phyloP scores from a whole-genome alignment of 2,888 invertebrate species.

The Ferdinandea cuprea region DNA sequence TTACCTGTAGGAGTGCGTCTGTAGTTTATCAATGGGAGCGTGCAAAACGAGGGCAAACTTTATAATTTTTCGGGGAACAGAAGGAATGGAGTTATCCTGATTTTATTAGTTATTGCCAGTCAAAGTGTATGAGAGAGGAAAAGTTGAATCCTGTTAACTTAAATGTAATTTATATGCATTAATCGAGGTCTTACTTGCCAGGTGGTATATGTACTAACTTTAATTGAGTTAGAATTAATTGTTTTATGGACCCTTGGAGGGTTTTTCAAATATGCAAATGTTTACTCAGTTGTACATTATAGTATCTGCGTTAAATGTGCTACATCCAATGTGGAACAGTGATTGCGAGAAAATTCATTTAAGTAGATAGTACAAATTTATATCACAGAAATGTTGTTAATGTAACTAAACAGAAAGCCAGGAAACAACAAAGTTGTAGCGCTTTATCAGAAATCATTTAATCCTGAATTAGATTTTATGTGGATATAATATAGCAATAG shows the following conservation, averaged over 20 bases:
- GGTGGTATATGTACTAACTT: conserved; percentile 29
- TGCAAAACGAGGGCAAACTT: conserved; percentile 56
- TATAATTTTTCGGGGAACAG: conserved; percentile 54
- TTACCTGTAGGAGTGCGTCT: conserved; percentile 69
- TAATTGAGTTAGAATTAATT: conserved; percentile 33
- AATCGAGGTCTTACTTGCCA: conserved; percentile 31
- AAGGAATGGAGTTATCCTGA: conserved; percentile 60
- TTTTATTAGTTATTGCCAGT: conserved; percentile 62
- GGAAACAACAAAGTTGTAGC: too few relatives aligned
- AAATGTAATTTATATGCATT: conserved; percentile 39
- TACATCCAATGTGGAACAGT: too few relatives aligned
- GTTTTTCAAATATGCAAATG: too few relatives aligned
- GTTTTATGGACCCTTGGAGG: conserved; percentile 5
- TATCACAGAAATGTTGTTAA: too few relatives aligned
- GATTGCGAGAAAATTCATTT: too few relatives aligned
- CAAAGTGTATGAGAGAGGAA: conserved; percentile 2
- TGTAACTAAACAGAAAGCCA: too few relatives aligned
- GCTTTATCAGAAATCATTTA: too few relatives aligned
- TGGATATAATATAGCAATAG: too few relatives aligned
- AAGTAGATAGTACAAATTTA: too few relatives aligned
- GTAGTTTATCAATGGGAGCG: conserved; percentile 32
- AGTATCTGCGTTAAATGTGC: too few relatives aligned
- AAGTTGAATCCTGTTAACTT: conserved; percentile 21
- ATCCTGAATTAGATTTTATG: too few relatives aligned
- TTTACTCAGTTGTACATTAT: too few relatives aligned